These are phyloP conservation scores for Gryllus longicercus DNA, from an alignment of 2,888 invertebrate species.

Conservation along the genomic window DNA sequence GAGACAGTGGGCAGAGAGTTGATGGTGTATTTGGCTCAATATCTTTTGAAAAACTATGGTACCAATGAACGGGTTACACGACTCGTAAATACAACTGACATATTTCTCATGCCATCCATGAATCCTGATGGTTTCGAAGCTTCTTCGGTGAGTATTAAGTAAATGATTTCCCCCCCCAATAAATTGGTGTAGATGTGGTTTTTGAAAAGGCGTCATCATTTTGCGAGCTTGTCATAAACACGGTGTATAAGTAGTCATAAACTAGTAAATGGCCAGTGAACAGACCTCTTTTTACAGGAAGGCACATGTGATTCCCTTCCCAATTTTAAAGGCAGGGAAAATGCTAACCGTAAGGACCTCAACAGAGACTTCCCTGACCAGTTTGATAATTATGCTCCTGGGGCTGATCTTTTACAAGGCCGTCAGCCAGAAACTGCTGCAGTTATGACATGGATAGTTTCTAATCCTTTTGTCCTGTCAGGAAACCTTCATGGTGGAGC, in stretches of 20 bases:
- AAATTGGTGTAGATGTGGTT: background rate
- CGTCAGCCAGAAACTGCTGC: conserved; percentile 84
- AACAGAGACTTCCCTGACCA: conserved; percentile 94
- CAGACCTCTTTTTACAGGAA: conserved; percentile 56
- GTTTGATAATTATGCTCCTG: conserved; percentile 54
- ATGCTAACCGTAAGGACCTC: conserved; percentile 76
- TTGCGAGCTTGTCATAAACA: too few species aligned
- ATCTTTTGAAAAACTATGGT: conserved; percentile 75
- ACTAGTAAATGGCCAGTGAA: too few species aligned
- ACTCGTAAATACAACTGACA: conserved; percentile 81
- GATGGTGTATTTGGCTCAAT: conserved; percentile 76
- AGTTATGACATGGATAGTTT: conserved; percentile 83
- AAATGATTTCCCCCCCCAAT: background rate
- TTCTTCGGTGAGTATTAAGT: conserved; percentile 60
- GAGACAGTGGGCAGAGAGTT: conserved; percentile 85
- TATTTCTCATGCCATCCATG: conserved; percentile 94
- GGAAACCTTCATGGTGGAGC: conserved; percentile 96
- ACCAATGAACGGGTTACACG: conserved; percentile 63
- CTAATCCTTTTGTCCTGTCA: conserved; percentile 85
- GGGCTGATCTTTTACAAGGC: conserved; percentile 33
- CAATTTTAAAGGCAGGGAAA: conserved; percentile 70
- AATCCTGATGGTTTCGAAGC: conserved; percentile 95
- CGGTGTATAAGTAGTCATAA: too few species aligned
- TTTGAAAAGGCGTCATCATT: background rate
- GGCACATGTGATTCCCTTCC: conserved; percentile 70